Conservation (phyloP, 2,113 vertebrate species). For the Numida meleagris region DNA sequence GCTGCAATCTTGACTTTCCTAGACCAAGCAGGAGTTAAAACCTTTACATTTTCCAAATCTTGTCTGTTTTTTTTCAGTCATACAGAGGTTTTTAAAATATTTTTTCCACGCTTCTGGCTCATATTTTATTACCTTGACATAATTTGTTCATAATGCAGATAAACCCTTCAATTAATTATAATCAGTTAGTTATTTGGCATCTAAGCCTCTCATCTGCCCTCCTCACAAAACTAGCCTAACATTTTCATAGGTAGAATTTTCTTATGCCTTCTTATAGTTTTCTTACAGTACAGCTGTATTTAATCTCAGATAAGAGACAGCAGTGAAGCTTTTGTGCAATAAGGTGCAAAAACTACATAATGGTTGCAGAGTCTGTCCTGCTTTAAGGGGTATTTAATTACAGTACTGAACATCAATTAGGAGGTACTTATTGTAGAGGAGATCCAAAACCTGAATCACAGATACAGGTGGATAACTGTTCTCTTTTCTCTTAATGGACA, state of each 20-base stretch:
- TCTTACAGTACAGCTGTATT: not conserved
- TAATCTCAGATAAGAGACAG: not conserved
- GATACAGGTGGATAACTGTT: not conserved
- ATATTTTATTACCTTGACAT: not conserved
- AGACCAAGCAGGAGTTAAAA: not conserved
- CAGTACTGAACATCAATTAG: not conserved
- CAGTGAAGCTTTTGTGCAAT: not conserved
- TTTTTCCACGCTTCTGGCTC: not conserved
- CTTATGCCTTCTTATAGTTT: not conserved
- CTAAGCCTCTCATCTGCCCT: not conserved
- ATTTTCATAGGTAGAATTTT: not conserved
- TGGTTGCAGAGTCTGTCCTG: not conserved
- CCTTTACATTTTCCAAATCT: not conserved
- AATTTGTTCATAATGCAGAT: not conserved
- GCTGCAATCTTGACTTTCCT: not conserved
- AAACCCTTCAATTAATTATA: not conserved
- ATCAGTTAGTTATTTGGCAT: not conserved
- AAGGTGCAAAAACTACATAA: not conserved
- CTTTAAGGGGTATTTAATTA: not conserved
- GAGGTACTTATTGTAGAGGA: not conserved
- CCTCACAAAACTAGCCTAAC: not conserved
- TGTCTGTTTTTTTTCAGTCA: not conserved
- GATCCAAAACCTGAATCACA: not conserved
- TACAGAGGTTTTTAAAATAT: not conserved
- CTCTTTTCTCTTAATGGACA: not conserved